These are phyloP conservation scores for Capreolus pygargus DNA, from an alignment of 2,113 vertebrate species.

Conservation along the genomic window DNA sequence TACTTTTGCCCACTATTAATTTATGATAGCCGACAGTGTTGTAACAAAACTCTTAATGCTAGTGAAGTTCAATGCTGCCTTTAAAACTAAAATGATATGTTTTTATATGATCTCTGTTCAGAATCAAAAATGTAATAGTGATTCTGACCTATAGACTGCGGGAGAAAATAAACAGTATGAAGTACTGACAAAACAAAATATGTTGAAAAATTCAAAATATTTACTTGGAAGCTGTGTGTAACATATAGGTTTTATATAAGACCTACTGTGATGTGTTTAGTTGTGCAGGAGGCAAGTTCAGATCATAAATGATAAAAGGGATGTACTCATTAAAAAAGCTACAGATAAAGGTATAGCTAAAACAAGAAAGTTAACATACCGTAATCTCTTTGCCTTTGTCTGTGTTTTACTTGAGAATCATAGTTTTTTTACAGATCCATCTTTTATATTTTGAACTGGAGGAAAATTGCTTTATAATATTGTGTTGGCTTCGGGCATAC, in stretches of 20 bases:
- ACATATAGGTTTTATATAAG: constrained; percentile 18
- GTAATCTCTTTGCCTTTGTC: constrained; percentile 9
- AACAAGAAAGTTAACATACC: constrained; percentile 43
- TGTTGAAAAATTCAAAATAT: constrained; percentile 62
- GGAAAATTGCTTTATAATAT: background rate
- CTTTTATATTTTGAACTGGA: background rate
- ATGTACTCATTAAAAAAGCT: background rate
- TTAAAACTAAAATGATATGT: constrained; percentile 1
- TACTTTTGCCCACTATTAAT: background rate
- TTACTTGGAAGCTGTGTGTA: constrained; percentile 41
- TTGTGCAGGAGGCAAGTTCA: background rate
- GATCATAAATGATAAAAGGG: background rate
- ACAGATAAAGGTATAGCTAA: background rate
- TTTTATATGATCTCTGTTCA: background rate
- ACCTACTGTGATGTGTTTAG: background rate
- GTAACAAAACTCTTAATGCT: background rate
- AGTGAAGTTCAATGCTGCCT: background rate
- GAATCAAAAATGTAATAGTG: background rate
- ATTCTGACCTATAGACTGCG: background rate
- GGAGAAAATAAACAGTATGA: background rate
- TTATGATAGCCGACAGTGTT: background rate
- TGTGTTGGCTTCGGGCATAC: background rate
- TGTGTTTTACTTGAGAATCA: background rate
- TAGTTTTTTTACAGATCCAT: background rate
- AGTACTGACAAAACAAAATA: constrained; percentile 63